These are phyloP conservation scores for Lepilemur ruficaudatus DNA, from an alignment of 2,797 vertebrate species.

Conservation along the genomic window DNA sequence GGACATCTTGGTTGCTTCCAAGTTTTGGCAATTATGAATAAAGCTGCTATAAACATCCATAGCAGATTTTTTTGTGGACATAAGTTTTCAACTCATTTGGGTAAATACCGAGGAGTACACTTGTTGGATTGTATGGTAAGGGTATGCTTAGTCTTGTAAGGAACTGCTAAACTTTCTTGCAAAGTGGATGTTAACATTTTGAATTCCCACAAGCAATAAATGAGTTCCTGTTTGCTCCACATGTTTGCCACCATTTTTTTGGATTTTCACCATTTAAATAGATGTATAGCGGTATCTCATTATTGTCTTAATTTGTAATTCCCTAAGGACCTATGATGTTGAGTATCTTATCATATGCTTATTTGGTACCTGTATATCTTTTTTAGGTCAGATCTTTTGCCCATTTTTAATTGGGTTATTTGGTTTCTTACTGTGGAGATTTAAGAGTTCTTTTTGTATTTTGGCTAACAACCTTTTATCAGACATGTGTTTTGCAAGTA, in stretches of 20 bases:
- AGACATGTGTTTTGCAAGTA: neutral
- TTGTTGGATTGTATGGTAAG: neutral
- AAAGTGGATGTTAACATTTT: neutral
- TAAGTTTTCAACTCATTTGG: no score
- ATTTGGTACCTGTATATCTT: neutral
- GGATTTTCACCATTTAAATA: neutral
- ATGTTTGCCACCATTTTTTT: neutral
- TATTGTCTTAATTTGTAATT: neutral
- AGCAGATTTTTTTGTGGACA: no score
- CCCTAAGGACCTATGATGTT: neutral
- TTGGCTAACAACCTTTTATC: neutral
- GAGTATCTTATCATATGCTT: neutral
- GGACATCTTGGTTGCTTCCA: no score
- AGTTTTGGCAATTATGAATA: no score
- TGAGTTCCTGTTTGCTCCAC: neutral
- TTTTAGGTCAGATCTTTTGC: neutral
- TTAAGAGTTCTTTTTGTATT: neutral
- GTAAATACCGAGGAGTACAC: no score
- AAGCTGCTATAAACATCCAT: no score
- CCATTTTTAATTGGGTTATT: neutral
- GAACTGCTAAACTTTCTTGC: neutral
- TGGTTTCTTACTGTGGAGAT: neutral
- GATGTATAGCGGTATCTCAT: neutral
- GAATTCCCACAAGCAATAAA: neutral
- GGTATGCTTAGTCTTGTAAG: neutral